Percentiles rank a stretch among this genome's conserved stretches.
phyloP scores from a whole-genome alignment of 2,113 vertebrate genomes.

The Scomber colias region DNA sequence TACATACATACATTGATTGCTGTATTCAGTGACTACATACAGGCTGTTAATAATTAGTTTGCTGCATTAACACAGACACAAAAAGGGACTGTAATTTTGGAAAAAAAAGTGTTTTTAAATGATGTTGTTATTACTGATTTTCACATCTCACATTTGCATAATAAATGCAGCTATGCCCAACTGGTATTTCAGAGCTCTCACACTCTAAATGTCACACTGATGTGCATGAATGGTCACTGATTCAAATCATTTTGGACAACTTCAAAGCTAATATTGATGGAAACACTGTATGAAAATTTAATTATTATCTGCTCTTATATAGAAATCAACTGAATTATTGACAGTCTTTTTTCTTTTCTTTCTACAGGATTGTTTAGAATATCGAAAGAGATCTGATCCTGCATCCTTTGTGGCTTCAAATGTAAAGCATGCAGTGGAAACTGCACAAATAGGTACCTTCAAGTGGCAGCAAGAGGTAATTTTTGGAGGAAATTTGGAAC shows the following conservation, averaged over 20 bases:
- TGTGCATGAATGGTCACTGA: conserved; percentile 46
- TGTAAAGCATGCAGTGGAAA: not conserved
- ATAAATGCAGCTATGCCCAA: conserved; percentile 23
- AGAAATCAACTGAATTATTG: not conserved
- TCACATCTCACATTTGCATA: conserved; percentile 51
- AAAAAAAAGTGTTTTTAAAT: conserved; percentile 36
- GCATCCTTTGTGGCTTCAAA: not conserved
- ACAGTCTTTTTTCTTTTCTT: not conserved
- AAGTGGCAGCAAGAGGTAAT: not conserved
- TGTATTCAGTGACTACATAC: conserved; percentile 15
- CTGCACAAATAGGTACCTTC: not conserved
- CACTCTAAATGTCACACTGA: conserved; percentile 57
- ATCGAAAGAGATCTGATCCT: not conserved
- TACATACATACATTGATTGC: conserved; percentile 52
- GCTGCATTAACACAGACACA: conserved; percentile 13
- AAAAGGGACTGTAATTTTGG: conserved; percentile 29
- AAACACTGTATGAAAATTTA: conserved; percentile 20
- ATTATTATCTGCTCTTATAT: not conserved
- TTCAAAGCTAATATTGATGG: conserved; percentile 30
- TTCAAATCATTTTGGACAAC: conserved; percentile 29
- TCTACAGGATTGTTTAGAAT: not conserved
- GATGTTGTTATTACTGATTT: conserved; percentile 52
- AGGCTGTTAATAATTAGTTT: conserved; percentile 29
- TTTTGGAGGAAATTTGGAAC: not conserved
- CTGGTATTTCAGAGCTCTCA: conserved; percentile 21